Evolutionary conservation across 2,797 vertebrate species (phyloP).

Genomic region (Tolypeutes matacus): DNA sequence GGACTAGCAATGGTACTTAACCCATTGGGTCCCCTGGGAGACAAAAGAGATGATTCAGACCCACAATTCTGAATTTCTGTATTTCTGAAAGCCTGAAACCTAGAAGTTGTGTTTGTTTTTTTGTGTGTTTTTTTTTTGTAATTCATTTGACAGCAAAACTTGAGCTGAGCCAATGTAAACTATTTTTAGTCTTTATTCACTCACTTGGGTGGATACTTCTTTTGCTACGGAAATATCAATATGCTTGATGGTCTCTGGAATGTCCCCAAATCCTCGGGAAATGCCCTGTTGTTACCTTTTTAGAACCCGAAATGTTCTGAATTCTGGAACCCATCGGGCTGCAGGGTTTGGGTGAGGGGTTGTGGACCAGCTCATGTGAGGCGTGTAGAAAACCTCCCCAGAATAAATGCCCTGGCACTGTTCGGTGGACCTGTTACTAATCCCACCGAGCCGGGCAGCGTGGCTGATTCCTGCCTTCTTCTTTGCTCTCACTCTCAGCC

Average conservation of each 20-base stretch:
- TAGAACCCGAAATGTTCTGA: background rate
- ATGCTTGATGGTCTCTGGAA: background rate
- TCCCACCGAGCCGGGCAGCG: background rate
- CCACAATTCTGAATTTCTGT: background rate
- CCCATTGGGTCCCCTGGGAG: background rate
- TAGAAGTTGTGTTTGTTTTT: no score
- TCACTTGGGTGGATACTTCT: background rate
- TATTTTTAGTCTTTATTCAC: background rate
- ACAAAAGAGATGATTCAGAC: background rate
- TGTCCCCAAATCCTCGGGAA: background rate
- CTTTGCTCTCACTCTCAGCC: background rate
- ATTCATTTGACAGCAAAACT: background rate
- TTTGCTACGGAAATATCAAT: background rate
- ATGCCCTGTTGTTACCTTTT: background rate
- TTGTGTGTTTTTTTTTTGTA: background rate
- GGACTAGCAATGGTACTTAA: background rate
- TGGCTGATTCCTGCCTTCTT: background rate
- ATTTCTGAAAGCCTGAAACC: background rate
- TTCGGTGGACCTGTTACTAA: background rate
- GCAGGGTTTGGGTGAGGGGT: background rate
- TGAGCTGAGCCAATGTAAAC: background rate
- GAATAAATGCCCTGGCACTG: accelerated
- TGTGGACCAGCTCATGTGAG: accelerated
- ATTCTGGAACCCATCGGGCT: background rate
- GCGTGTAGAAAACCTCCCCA: accelerated